Evolutionary conservation across 2,888 invertebrate genomes (phyloP).

Genomic region (Dorcus parallelipipedus): DNA sequence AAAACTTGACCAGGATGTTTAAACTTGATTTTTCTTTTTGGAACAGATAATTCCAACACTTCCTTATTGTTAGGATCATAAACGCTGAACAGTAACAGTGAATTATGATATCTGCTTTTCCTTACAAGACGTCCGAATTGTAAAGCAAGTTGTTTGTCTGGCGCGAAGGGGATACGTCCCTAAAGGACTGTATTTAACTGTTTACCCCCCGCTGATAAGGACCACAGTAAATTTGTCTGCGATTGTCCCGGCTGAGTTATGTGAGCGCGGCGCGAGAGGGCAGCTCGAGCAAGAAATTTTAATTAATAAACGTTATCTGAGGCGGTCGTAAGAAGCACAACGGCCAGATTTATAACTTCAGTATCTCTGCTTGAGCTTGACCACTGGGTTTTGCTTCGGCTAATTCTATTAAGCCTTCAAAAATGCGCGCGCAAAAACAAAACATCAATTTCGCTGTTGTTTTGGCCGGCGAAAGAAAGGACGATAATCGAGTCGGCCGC

Average conservation of each 20-base stretch:
- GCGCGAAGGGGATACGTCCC: constrained; percentile 8
- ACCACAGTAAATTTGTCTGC: constrained; percentile 33
- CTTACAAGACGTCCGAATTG: not conserved
- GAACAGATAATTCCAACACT: too few relatives aligned
- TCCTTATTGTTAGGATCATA: too few relatives aligned
- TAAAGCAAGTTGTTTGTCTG: constrained; percentile 1
- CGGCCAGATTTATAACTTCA: constrained; percentile 4
- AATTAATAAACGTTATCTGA: constrained; percentile 8
- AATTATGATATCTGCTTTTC: not conserved
- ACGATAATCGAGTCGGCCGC: constrained; percentile 30
- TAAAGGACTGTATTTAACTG: constrained; percentile 21
- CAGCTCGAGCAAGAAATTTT: constrained; percentile 4
- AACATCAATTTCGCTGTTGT: too few relatives aligned
- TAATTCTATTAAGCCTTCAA: not conserved
- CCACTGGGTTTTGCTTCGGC: not conserved
- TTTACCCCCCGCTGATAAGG: constrained; percentile 32
- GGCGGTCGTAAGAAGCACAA: not conserved
- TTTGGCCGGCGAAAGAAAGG: constrained; percentile 1
- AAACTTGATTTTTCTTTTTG: too few relatives aligned
- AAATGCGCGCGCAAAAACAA: too few relatives aligned
- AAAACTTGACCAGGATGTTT: too few relatives aligned
- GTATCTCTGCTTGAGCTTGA: constrained; percentile 3
- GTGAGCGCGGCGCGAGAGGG: not conserved
- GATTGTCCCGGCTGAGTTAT: constrained; percentile 16
- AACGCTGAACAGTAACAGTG: not conserved